These are phyloP conservation scores for Iguana delicatissima DNA, from an alignment of 2,797 vertebrate species.

Conservation along the genomic window DNA sequence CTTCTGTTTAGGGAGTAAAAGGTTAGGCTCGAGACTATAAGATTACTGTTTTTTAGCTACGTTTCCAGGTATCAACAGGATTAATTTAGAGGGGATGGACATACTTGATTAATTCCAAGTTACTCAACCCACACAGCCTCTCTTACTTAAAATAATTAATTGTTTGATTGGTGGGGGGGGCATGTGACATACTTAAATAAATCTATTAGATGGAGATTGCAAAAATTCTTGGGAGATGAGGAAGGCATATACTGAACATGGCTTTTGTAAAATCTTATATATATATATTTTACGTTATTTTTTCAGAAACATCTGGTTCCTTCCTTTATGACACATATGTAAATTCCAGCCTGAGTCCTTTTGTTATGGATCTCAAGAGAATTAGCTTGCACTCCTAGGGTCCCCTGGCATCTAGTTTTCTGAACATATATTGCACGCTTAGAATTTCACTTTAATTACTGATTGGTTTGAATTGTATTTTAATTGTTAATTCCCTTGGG, in stretches of 20 bases:
- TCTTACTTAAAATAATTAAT: background rate
- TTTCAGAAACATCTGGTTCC: background rate
- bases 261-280: background rate
- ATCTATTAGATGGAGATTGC: background rate
- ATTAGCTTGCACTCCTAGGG: slow-evolving; percentile 1
- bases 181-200: background rate
- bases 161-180: background rate
- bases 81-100: background rate
- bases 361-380: background rate
- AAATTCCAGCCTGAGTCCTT: background rate
- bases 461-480: slow-evolving; percentile 3
- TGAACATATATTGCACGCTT: background rate
- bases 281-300: background rate
- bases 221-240: background rate
- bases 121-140: background rate
- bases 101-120: background rate
- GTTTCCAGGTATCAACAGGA: background rate
- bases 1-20: background rate
- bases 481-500: slow-evolving; percentile 1
- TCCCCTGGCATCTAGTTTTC: background rate
- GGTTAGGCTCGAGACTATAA: background rate
- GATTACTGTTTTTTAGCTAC: background rate
- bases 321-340: slow-evolving; percentile 2
- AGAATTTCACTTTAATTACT: background rate
- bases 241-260: background rate